phyloP scores from a whole-genome alignment of 2,113 vertebrate species.

The Neolamprologus toae region DNA sequence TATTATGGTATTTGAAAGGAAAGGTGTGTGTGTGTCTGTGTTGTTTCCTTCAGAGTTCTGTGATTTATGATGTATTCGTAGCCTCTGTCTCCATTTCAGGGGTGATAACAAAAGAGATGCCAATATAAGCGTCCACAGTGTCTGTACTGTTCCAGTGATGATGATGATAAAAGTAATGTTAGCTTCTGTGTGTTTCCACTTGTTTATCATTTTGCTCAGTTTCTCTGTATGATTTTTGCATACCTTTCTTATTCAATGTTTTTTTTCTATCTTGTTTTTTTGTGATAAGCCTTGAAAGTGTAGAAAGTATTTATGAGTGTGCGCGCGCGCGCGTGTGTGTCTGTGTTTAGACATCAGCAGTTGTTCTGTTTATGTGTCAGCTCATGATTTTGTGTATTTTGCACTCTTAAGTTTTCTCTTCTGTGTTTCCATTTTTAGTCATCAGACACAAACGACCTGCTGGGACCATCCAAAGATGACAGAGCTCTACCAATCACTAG shows the following conservation, averaged over 20 bases:
- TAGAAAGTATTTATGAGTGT: neutral
- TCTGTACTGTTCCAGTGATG: neutral
- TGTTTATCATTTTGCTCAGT: neutral
- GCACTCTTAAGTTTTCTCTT: neutral
- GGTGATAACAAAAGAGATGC: neutral
- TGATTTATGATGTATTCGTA: neutral
- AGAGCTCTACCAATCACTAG: slow-evolving; percentile 90
- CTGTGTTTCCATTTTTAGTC: slow-evolving; percentile 66
- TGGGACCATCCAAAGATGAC: slow-evolving; percentile 98
- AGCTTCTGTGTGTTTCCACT: neutral
- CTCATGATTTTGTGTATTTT: neutral
- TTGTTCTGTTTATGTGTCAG: neutral
- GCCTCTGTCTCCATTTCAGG: neutral
- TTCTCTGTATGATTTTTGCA: neutral
- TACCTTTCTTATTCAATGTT: neutral
- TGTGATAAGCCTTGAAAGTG: neutral
- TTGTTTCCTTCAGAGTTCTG: neutral
- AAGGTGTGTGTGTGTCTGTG: neutral
- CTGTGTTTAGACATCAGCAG: neutral
- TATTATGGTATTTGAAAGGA: neutral
- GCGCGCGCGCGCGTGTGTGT: rapidly evolving
- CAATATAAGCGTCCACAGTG: neutral
- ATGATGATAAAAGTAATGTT: neutral
- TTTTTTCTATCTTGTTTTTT: neutral
- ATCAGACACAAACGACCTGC: slow-evolving; percentile 90